Evolutionary conservation across 2,888 invertebrate species (phyloP).

Genomic region (Oscheius myriophilus): DNA sequence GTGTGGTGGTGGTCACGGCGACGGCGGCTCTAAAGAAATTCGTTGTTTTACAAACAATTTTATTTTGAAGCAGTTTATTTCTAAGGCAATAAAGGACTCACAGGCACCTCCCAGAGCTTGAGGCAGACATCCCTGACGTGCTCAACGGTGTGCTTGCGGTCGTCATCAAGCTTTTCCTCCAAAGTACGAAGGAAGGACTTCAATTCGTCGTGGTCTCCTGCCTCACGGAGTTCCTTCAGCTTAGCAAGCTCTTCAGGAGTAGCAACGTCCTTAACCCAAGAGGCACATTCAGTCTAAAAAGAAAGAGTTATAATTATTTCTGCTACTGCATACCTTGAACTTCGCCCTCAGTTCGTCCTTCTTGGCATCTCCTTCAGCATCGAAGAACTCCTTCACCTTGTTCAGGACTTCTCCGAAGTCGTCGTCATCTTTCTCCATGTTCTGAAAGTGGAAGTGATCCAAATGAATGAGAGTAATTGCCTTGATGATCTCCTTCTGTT

Average conservation of each 20-base stretch:
- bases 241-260: constrained; percentile 33
- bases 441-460: neutral
- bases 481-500: constrained; percentile 36
- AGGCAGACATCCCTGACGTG: constrained; percentile 47
- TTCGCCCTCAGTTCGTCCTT: constrained; percentile 37
- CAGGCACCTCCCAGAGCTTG: constrained; percentile 38
- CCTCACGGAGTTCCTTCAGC: constrained; percentile 5
- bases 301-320: neutral
- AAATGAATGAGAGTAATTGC: neutral
- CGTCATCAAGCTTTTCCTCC: constrained; percentile 41
- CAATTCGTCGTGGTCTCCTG: neutral
- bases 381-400: constrained; percentile 49
- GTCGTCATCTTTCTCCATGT: constrained; percentile 29
- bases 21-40: constrained; percentile 36
- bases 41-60: constrained; percentile 3
- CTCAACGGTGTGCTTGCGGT: constrained; percentile 51
- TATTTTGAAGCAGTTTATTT: too few species aligned
- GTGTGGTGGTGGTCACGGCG: constrained; percentile 33
- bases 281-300: constrained; percentile 35
- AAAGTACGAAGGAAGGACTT: constrained; percentile 30
- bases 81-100: neutral
- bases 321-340: constrained; percentile 32
- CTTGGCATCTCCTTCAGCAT: constrained; percentile 33
- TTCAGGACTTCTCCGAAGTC: constrained; percentile 37
- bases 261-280: constrained; percentile 48